Percentiles rank a stretch among this genome's conserved stretches.
These are phyloP conservation scores for Podiceps cristatus DNA, from an alignment of 2,113 vertebrate species.

Conservation along the genomic window DNA sequence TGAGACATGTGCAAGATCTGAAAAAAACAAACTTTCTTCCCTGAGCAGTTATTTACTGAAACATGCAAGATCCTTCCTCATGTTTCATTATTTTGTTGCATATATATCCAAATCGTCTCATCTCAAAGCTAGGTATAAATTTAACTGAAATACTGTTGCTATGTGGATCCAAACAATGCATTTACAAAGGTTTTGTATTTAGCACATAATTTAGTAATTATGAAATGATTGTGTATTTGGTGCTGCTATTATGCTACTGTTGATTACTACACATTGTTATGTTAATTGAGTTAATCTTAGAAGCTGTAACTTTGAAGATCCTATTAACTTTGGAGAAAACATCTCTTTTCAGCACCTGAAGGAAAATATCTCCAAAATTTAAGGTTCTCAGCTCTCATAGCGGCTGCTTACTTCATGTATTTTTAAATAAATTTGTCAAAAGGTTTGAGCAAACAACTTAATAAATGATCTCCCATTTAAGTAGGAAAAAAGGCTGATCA, in stretches of 20 bases:
- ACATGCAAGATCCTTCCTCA: background rate
- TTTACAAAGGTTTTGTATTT: background rate
- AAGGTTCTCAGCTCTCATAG: background rate
- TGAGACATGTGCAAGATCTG: background rate
- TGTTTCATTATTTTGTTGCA: background rate
- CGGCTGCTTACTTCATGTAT: background rate
- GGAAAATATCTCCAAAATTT: background rate
- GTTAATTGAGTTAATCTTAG: background rate
- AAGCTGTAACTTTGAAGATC: background rate
- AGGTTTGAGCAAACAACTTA: background rate
- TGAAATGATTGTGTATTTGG: background rate
- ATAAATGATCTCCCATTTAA: fast-evolving
- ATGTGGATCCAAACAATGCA: background rate
- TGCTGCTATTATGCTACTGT: background rate
- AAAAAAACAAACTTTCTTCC: fast-evolving
- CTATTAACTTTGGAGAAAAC: background rate
- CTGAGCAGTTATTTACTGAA: background rate
- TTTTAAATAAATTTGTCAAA: background rate
- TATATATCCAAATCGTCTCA: background rate
- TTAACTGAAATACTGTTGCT: background rate
- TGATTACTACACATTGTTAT: background rate
- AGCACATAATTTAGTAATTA: background rate
- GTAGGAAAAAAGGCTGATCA: background rate
- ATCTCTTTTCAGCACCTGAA: background rate
- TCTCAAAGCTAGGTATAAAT: background rate